phyloP scores from a whole-genome alignment of 1,140 invertebrate genomes.

The Caenorhabditis brenneri region DNA sequence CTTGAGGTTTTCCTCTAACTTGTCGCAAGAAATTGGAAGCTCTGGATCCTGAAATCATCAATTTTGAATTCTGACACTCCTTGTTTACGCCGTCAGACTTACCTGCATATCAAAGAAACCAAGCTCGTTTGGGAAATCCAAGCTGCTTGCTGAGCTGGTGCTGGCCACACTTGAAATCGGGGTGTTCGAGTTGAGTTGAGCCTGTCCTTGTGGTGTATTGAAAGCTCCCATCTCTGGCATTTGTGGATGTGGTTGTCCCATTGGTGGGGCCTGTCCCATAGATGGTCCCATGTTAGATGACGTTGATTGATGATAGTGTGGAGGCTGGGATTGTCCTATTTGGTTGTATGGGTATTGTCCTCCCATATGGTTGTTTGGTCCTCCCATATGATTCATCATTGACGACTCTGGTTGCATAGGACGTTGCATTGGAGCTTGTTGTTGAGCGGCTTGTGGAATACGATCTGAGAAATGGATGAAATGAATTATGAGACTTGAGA shows the following conservation, averaged over 20 bases:
- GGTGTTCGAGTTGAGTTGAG: not conserved
- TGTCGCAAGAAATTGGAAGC: not conserved
- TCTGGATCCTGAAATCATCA: not conserved
- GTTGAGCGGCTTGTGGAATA: not conserved
- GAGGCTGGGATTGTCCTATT: not conserved
- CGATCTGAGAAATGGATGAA: slow-evolving; percentile 21
- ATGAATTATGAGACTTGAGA: slow-evolving; percentile 1
- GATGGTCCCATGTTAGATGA: not conserved
- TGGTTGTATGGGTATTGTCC: not conserved
- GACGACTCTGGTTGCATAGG: not conserved
- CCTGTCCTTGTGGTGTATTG: slow-evolving; percentile 2
- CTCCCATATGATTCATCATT: slow-evolving; percentile 14
- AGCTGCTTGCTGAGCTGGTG: slow-evolving; percentile 2
- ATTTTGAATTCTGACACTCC: not conserved
- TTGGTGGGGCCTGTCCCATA: not conserved
- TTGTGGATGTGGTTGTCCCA: slow-evolving; percentile 16
- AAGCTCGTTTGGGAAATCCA: slow-evolving; percentile 16
- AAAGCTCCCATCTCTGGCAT: not conserved
- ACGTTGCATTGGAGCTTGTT: slow-evolving; percentile 8
- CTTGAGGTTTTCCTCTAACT: not conserved
- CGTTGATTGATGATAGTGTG: slow-evolving; percentile 18
- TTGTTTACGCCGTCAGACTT: not conserved
- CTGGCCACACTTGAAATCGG: not conserved
- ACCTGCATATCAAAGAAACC: slow-evolving; percentile 31
- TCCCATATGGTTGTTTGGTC: slow-evolving; percentile 20